Percentiles rank a stretch among this genome's conserved stretches.
Conservation (phyloP, 2,113 vertebrate species). For the Melanotaenia duboulayi region DNA sequence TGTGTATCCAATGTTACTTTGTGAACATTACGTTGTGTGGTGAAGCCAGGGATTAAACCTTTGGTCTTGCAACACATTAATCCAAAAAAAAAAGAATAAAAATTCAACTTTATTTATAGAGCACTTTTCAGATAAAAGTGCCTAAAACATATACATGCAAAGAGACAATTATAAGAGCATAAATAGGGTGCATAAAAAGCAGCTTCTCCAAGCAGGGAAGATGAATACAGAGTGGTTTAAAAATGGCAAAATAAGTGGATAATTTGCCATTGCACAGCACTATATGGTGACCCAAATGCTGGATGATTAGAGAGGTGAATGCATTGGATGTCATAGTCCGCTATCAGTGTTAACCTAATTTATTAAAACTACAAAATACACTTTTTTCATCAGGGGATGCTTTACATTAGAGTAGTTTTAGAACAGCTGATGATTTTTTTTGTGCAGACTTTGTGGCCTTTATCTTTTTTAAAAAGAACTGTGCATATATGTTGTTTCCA, state of each 20-base stretch:
- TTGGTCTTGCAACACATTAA: too few species aligned
- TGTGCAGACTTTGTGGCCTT: not conserved
- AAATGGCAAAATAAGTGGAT: not conserved
- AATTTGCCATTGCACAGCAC: not conserved
- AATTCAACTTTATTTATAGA: too few species aligned
- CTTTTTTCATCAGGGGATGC: too few species aligned
- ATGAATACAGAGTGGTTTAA: slow-evolving; percentile 2
- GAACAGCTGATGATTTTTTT: not conserved
- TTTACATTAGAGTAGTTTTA: not conserved
- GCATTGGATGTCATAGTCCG: not conserved
- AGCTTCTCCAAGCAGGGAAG: too few species aligned
- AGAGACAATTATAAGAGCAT: too few species aligned
- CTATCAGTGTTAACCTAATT: not conserved
- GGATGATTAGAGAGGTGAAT: not conserved
- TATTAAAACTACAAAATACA: not conserved
- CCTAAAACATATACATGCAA: too few species aligned
- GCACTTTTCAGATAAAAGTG: too few species aligned
- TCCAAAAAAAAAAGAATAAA: too few species aligned
- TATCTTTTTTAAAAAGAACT: not conserved
- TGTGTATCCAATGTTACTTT: too few species aligned
- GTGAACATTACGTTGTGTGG: too few species aligned
- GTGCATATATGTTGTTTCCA: not conserved
- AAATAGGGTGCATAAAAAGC: too few species aligned
- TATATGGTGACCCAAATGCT: not conserved
- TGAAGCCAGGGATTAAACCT: too few species aligned